Conservation (phyloP, 2,797 vertebrate species). For the Protonibea diacanthus region DNA sequence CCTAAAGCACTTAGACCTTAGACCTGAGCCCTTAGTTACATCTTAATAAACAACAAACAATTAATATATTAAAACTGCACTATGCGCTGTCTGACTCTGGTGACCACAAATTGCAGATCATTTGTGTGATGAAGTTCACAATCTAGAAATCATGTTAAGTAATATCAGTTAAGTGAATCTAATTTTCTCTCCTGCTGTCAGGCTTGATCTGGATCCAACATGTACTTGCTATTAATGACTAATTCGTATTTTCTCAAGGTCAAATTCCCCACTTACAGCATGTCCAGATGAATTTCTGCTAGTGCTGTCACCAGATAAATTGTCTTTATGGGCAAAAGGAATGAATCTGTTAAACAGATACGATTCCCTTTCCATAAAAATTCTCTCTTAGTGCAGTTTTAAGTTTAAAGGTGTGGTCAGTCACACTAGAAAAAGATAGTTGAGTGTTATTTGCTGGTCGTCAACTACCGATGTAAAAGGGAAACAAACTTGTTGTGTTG, state of each 20-base stretch:
- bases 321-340: constrained; percentile 13
- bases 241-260: neutral
- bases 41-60: constrained; percentile 20
- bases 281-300: neutral
- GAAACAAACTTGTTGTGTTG: too few species aligned
- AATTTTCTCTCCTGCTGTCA: neutral
- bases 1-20: constrained; percentile 37
- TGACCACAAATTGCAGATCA: neutral
- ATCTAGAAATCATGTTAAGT: neutral
- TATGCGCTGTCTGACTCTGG: constrained; percentile 29
- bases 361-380: constrained; percentile 17
- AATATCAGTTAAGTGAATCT: neutral
- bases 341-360: neutral
- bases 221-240: neutral
- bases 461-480: too few species aligned
- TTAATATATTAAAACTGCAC: constrained; percentile 69
- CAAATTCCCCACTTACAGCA: neutral
- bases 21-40: constrained; percentile 16
- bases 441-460: too few species aligned
- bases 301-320: neutral
- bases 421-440: too few species aligned
- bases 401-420: constrained; percentile 14
- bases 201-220: neutral
- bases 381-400: constrained; percentile 65
- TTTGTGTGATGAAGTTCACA: neutral